These are phyloP conservation scores for Germaria angustata DNA, from an alignment of 2,888 invertebrate species.

Conservation along the genomic window DNA sequence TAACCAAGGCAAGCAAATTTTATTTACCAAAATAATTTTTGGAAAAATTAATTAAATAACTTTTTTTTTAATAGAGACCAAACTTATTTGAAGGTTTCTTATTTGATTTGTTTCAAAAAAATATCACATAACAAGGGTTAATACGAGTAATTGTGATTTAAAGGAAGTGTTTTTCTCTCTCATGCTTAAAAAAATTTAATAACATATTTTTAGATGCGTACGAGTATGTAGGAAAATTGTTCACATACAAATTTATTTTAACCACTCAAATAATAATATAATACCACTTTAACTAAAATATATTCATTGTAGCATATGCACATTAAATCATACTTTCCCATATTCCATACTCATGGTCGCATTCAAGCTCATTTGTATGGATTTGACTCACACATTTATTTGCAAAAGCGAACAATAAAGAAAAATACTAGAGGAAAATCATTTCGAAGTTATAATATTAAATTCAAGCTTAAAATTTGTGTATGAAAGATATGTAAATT, in stretches of 20 bases:
- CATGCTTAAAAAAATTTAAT: no score
- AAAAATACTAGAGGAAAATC: background rate
- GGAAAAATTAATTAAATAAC: no score
- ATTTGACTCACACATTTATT: background rate
- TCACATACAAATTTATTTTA: slow-evolving; percentile 33
- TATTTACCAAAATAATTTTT: no score
- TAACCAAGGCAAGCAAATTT: no score
- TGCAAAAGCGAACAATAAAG: background rate
- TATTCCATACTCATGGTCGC: slow-evolving; percentile 25
- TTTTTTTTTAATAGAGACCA: no score
- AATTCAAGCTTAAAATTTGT: no score
- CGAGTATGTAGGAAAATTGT: background rate
- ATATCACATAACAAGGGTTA: slow-evolving; percentile 11
- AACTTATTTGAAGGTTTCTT: no score
- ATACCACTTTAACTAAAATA: slow-evolving; percentile 61
- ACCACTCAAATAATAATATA: slow-evolving; percentile 64
- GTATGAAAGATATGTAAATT: no score
- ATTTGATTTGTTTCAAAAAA: no score
- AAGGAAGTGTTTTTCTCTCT: background rate
- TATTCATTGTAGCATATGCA: slow-evolving; percentile 59
- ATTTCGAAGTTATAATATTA: no score
- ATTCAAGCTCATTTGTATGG: slow-evolving; percentile 25
- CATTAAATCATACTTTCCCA: slow-evolving; percentile 52
- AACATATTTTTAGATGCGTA: background rate
- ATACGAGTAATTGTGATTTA: background rate